phyloP scores from a whole-genome alignment of 2,888 invertebrate genomes.

The Acronicta psi region DNA sequence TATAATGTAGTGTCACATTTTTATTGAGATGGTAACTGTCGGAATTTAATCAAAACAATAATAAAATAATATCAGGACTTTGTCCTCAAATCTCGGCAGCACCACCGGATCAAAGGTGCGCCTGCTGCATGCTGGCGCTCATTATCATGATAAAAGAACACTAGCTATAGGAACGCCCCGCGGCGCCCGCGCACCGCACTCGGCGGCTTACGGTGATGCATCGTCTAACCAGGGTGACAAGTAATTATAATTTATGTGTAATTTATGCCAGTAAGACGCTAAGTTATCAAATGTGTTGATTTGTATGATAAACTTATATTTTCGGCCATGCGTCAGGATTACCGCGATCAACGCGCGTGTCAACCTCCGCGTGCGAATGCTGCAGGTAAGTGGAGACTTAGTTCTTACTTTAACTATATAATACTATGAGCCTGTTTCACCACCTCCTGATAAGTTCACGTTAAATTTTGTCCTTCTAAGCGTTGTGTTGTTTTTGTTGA shows the following conservation, averaged over 20 bases:
- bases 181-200: conserved; percentile 18
- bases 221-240: conserved; percentile 5
- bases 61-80: background rate
- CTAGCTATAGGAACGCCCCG: background rate
- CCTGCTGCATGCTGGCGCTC: conserved; percentile 9
- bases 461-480: too few species aligned
- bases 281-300: conserved; percentile 35
- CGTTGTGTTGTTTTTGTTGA: too few species aligned
- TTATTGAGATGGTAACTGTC: too few species aligned
- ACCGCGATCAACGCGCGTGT: conserved; percentile 1
- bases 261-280: conserved; percentile 35
- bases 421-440: too few species aligned
- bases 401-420: too few species aligned
- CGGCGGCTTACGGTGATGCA: conserved; percentile 18
- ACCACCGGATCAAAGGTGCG: background rate
- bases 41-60: too few species aligned
- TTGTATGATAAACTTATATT: conserved; percentile 35
- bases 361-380: background rate
- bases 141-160: conserved; percentile 46
- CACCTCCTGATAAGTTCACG: too few species aligned
- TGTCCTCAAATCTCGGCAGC: background rate
- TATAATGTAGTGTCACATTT: too few species aligned
- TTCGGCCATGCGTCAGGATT: conserved; percentile 44
- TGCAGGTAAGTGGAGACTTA: background rate
- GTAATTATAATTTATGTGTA: conserved; percentile 51